Conservation (phyloP, 2,797 vertebrate species). For the Eupleurogrammus muticus region DNA sequence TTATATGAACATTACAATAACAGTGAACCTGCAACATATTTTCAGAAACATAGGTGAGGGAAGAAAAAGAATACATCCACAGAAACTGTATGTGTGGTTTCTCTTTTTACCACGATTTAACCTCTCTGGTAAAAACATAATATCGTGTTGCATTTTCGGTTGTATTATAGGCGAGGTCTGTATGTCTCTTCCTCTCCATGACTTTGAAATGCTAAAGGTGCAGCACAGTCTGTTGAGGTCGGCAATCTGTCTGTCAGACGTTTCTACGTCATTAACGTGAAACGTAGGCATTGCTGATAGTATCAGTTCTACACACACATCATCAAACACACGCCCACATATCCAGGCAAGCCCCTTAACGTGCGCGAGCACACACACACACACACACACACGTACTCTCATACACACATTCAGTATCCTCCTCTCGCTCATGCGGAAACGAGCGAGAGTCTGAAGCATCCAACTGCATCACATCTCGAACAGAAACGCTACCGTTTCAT, state of each 20-base stretch:
- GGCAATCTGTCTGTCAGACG: not conserved
- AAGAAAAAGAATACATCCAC: too few species aligned
- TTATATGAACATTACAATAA: too few species aligned
- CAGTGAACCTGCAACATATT: too few species aligned
- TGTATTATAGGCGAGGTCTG: not conserved
- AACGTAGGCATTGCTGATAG: conserved; percentile 29
- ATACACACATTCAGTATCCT: conserved; percentile 28
- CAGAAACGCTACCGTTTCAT: conserved; percentile 7
- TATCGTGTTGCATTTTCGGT: not conserved
- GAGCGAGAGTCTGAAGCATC: conserved; percentile 15
- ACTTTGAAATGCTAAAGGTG: not conserved
- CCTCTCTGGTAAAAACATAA: too few species aligned
- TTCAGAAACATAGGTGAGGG: too few species aligned
- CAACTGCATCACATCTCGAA: conserved; percentile 34
- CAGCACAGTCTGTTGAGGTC: not conserved
- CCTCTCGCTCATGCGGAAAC: conserved; percentile 66
- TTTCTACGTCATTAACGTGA: conserved; percentile 23
- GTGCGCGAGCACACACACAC: conserved; percentile 30
- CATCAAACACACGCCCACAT: conserved; percentile 55
- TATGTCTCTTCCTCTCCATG: not conserved
- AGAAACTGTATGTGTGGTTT: too few species aligned
- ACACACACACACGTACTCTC: conserved; percentile 8
- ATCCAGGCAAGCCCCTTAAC: conserved; percentile 55
- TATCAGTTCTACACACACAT: conserved; percentile 37
- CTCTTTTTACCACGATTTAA: too few species aligned